Conservation (phyloP, 2,888 invertebrate genomes). For the Syrphus vitripennis region DNA sequence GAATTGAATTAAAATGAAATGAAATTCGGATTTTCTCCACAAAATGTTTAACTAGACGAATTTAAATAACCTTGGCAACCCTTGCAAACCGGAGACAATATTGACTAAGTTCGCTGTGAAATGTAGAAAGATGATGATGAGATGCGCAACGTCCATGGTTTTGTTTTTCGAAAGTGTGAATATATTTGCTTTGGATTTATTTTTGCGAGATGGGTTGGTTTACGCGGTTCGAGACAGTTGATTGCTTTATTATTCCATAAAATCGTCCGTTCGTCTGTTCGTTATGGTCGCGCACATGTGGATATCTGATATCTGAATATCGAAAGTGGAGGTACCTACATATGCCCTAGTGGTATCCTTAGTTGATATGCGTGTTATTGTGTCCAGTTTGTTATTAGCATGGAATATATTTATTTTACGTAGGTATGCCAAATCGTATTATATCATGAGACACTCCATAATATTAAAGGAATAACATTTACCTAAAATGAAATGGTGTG, state of each 20-base stretch:
- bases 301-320: slow-evolving; percentile 65
- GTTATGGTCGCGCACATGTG: slow-evolving; percentile 9
- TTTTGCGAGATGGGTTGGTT: slow-evolving; percentile 26
- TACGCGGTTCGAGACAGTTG: slow-evolving; percentile 56
- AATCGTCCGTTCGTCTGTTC: background rate
- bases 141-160: slow-evolving; percentile 58
- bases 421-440: background rate
- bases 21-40: too few species aligned
- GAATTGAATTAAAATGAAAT: too few species aligned
- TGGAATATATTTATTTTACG: slow-evolving; percentile 31
- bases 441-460: background rate
- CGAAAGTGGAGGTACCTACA: background rate
- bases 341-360: slow-evolving; percentile 2
- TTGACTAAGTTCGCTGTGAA: slow-evolving; percentile 17
- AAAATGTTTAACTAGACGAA: too few species aligned
- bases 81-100: slow-evolving; percentile 23
- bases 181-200: slow-evolving; percentile 58
- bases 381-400: background rate
- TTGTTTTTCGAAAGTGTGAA: slow-evolving; percentile 60
- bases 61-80: background rate
- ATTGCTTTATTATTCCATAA: slow-evolving; percentile 69
- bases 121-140: slow-evolving; percentile 57
- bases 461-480: background rate
- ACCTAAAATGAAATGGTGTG: background rate
- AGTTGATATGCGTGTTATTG: background rate